Conservation (phyloP, 1,140 invertebrate genomes). For the Reticulitermes speratus region DNA sequence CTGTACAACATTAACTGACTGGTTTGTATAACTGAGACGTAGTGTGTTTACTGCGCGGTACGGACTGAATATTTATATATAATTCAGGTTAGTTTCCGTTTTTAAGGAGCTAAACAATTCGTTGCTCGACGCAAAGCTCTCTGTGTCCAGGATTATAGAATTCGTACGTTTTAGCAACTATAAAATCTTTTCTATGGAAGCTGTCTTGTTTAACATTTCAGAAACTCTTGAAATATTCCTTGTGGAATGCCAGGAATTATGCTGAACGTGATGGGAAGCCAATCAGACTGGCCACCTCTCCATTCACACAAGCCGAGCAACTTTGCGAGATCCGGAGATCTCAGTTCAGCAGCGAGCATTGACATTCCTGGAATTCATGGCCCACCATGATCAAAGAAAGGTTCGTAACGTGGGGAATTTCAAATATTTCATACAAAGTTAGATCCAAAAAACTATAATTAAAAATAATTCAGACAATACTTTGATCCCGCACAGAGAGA, state of each 20-base stretch:
- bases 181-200: too few species aligned
- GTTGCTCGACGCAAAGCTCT: too few species aligned
- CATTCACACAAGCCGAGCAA: not conserved
- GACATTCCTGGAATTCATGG: not conserved
- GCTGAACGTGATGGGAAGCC: not conserved
- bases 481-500: not conserved
- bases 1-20: too few species aligned
- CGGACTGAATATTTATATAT: too few species aligned
- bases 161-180: too few species aligned
- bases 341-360: not conserved
- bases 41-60: too few species aligned
- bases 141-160: too few species aligned
- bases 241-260: not conserved
- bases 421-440: not conserved
- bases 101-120: too few species aligned
- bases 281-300: not conserved
- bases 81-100: too few species aligned
- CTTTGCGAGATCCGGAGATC: not conserved
- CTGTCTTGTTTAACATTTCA: too few species aligned
- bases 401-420: not conserved
- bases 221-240: too few species aligned
- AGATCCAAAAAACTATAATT: not conserved
- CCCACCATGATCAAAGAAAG: not conserved
- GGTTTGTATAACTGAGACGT: too few species aligned
- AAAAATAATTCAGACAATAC: not conserved